phyloP scores from a whole-genome alignment of 2,113 vertebrate species.

The Zingel zingel region DNA sequence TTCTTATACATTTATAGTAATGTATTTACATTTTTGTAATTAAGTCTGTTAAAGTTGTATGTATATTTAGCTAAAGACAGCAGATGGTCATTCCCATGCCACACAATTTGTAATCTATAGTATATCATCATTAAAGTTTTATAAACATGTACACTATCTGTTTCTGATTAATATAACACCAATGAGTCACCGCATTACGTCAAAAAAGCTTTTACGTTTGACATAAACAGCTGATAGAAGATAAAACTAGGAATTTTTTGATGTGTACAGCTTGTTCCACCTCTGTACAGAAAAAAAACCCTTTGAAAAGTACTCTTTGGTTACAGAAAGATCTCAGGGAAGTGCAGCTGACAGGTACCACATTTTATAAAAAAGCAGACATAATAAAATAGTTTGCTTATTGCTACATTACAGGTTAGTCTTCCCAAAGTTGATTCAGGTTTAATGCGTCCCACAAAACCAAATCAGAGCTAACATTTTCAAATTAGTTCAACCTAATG shows the following conservation, averaged over 20 bases:
- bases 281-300: neutral
- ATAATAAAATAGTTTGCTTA: neutral
- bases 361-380: neutral
- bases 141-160: neutral
- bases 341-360: neutral
- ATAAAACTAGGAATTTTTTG: neutral
- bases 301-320: neutral
- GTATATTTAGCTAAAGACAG: neutral
- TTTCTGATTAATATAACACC: neutral
- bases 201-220: neutral
- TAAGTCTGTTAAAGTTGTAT: neutral
- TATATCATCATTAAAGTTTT: slow-evolving; percentile 15
- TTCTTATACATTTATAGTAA: neutral
- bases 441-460: neutral
- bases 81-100: neutral
- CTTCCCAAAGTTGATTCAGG: neutral
- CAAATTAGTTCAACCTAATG: neutral
- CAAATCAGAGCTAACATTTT: neutral
- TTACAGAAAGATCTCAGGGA: neutral
- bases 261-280: neutral
- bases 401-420: neutral
- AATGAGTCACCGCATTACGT: neutral
- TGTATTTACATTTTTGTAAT: neutral
- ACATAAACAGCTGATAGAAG: neutral
- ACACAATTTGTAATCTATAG: neutral